A percentile compares a stretch with the other conserved stretches of the same genome.
These are phyloP conservation scores for Archivesica marissinica DNA, from an alignment of 1,140 invertebrate species.

Conservation along the genomic window DNA sequence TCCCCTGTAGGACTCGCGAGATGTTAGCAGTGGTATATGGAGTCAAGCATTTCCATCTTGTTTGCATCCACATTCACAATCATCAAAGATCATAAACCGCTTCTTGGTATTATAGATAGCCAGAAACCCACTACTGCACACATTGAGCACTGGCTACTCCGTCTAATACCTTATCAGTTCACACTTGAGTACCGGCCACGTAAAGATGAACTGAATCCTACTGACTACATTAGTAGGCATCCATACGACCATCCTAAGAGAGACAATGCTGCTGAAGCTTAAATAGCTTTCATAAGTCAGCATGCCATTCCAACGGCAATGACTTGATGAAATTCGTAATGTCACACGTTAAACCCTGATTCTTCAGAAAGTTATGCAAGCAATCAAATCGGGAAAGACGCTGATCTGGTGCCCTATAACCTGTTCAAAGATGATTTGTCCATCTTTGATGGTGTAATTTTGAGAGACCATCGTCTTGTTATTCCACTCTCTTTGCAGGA, in stretches of 20 bases:
- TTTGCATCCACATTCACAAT: slow-evolving; percentile 56
- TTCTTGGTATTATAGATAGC: slow-evolving; percentile 58
- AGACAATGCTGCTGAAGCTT: no score
- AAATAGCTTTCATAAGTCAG: no score
- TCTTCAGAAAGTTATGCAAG: slow-evolving; percentile 53
- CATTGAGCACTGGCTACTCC: slow-evolving; percentile 65
- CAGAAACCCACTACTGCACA: slow-evolving; percentile 53
- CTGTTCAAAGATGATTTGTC: slow-evolving; percentile 56
- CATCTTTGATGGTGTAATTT: slow-evolving; percentile 54
- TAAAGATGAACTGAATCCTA: slow-evolving; percentile 63
- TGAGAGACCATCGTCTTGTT: slow-evolving; percentile 65
- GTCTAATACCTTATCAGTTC: slow-evolving; percentile 63
- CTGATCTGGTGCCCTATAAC: slow-evolving; percentile 25
- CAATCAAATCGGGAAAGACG: slow-evolving; percentile 41
- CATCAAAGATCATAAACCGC: slow-evolving; percentile 63
- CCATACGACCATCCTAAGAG: slow-evolving; percentile 40
- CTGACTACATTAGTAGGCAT: slow-evolving; percentile 66
- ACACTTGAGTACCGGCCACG: slow-evolving; percentile 59
- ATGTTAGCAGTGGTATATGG: slow-evolving; percentile 61
- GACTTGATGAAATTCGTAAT: slow-evolving; percentile 54
- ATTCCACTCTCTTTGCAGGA: slow-evolving; percentile 69
- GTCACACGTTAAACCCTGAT: slow-evolving; percentile 23
- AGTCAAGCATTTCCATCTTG: slow-evolving; percentile 52
- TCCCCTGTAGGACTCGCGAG: slow-evolving; percentile 77
- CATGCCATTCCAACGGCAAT: slow-evolving; percentile 53